Evolutionary conservation across 2,888 invertebrate genomes (phyloP), one percentile per base, ranked within the genome.

Genomic region (Melinaea marsaeus): DNA sequence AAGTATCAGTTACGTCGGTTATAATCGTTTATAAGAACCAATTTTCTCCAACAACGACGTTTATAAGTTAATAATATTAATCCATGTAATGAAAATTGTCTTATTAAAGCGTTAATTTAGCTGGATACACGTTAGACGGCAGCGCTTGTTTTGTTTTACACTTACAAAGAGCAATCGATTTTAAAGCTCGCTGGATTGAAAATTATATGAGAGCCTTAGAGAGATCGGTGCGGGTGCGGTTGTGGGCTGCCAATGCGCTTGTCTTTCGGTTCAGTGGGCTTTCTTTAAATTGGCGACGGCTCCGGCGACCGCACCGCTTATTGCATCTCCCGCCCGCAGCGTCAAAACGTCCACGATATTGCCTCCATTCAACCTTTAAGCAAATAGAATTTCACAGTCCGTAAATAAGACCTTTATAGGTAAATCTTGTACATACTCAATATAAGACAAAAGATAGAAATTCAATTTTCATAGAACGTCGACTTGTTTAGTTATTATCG

Each of bases 241-340:
- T 82, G 85, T 84, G 88, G 87, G 89, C 90, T 90, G 86, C 89
- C 91, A 90, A 88, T 91, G 89, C 90, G 90, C 91, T 91, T 91
- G 90, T 89, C 90, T 91, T 91, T 89, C 91, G 86, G 90, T 91
- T 91, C 91, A 91, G 80, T 91, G 91, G 88, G 90, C 89, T 91
- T 91, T 91, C 91, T 91, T 91, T 91, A 91, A 91, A 91, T 91
- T 91, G 91, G 88, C 90, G 90, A 88, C 85, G 88, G 88, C 85
- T 80, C 79, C 83, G 83, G 86, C 86, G 83, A 84, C 84, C 89
- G 86, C 86, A 82, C 83, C 85, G 85, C 86, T 90, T 90, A 90
- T 90, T 90, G 89, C 90, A 86, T 85, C 88, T 84, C 84, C 83
- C 81, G 81, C 84, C 87, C 82, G 84, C 84, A 84, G 83, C 88